Evolutionary conservation across 2,113 vertebrate species (phyloP).

Genomic region (Lepidothrix coronata): DNA sequence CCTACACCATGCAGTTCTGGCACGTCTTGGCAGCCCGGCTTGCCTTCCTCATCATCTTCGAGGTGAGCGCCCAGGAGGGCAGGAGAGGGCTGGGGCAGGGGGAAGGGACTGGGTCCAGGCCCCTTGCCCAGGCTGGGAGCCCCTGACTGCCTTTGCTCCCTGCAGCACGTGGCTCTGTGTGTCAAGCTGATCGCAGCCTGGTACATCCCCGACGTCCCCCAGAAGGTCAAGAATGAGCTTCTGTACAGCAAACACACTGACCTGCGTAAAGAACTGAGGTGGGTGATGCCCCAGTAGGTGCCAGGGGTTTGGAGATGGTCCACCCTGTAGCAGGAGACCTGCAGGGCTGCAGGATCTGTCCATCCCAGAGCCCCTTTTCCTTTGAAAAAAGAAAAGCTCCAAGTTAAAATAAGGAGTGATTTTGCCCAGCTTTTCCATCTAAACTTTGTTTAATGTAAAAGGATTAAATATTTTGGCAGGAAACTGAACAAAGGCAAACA

Average conservation of each 20-base stretch:
- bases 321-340: background rate
- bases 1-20: conserved; percentile 84
- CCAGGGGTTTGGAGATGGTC: background rate
- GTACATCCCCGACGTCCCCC: conserved; percentile 85
- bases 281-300: background rate
- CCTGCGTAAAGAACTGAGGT: conserved; percentile 74
- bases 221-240: conserved; percentile 75
- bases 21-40: conserved; percentile 86
- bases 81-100: background rate
- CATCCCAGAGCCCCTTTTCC: background rate
- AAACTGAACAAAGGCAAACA: background rate
- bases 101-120: background rate
- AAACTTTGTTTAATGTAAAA: background rate
- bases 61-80: conserved; percentile 55
- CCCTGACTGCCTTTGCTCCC: background rate
- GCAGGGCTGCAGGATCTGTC: background rate
- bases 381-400: background rate
- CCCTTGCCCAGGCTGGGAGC: accelerated
- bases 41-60: conserved; percentile 90
- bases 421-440: background rate
- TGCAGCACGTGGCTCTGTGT: conserved; percentile 86
- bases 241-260: conserved; percentile 72
- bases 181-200: conserved; percentile 88
- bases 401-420: background rate
- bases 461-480: background rate